These are phyloP conservation scores for Deroplatys truncata DNA, from an alignment of 2,888 invertebrate species.

Conservation along the genomic window DNA sequence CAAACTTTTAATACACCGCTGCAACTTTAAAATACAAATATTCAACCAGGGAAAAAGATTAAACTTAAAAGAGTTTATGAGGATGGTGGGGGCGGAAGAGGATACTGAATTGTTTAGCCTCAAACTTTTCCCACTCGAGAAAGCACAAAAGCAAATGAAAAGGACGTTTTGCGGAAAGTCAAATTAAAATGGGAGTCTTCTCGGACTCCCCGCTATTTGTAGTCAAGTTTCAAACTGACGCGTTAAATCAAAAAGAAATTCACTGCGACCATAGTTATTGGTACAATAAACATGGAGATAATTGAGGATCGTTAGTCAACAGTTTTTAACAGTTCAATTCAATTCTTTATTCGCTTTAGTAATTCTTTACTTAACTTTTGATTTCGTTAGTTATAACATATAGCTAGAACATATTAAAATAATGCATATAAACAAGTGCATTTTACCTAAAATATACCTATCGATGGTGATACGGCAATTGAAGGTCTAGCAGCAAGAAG, in stretches of 20 bases:
- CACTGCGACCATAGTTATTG: not conserved
- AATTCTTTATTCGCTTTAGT: no score
- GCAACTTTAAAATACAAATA: not conserved
- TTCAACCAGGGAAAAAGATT: not conserved
- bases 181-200: not conserved
- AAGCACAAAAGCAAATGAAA: not conserved
- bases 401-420: no score
- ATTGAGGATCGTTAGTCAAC: no score
- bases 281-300: no score
- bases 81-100: not conserved
- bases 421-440: no score
- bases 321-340: no score
- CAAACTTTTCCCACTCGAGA: not conserved
- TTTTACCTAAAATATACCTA: no score
- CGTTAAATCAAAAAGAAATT: not conserved
- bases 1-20: not conserved
- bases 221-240: not conserved
- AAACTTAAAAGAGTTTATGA: not conserved
- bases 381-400: no score
- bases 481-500: no score
- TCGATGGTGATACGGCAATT: no score
- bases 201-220: not conserved
- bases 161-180: not conserved
- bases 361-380: no score
- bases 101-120: not conserved